Base-by-base conservation (phyloP, 1,140 invertebrate genomes). In the Trissolcus basalis region DNA sequence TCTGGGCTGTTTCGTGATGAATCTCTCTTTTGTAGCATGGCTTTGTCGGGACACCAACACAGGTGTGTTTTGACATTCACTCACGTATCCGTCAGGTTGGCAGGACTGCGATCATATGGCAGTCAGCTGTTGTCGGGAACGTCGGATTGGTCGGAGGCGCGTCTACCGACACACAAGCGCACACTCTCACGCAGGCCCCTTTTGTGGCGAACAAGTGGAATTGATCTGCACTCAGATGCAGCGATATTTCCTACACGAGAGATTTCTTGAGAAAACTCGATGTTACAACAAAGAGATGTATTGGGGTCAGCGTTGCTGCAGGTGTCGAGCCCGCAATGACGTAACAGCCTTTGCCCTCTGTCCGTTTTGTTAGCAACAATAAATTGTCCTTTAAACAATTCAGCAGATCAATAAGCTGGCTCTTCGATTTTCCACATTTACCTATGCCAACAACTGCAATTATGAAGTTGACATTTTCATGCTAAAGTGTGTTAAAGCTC, bases 61-160 rank as follows among this genome's bases (percentile, higher is more conserved):
- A 74, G 7, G 10, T 35, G 43, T n/a, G 14, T 45, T 63, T 77
- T 77, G 75, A 77, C 75, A 77, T 77, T 72, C 64, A 69, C 49
- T 8, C 41, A 69, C 54, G 12, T 7, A 33, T 4, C 19, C 4
- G 45, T 19, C 13, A 6, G 11, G 79, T 85, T 85, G 81, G 44
- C 54, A 15, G 32, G 14, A 32, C 77, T 68, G 54, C 77, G 82
- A 83, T 83, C 83, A 85, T 85, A 83, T 83, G 83, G 80, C 70
- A 82, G 80, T 85, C 83, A 85, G 83, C 83, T 83, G 83, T 82
- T 75, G 60, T 65, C 36, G 33, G 59, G 32, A 15, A 35, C 33
- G 16, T 35, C n/a, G 32, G 32, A 74, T 74, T 71, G 64, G 76
- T 49, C 65, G 15, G 51, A 35, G 35, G 27, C 39, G 39, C 0